A percentile compares a stretch with the other conserved stretches of the same genome.
These are phyloP conservation scores for Anoplolepis gracilipes DNA, from an alignment of 1,140 invertebrate genomes.

Conservation along the genomic window DNA sequence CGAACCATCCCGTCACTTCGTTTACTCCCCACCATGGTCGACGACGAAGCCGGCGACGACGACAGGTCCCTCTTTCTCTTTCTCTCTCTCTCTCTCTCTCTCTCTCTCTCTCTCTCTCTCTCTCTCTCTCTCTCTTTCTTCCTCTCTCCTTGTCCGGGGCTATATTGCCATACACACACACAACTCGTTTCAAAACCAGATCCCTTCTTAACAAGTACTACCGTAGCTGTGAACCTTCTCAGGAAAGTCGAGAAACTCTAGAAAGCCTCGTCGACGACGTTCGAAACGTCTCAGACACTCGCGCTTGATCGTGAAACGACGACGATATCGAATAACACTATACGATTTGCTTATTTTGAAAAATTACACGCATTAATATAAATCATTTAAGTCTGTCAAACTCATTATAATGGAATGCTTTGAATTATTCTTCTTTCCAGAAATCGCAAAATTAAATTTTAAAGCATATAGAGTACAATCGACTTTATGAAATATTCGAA, in stretches of 20 bases:
- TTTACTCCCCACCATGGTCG: conserved; percentile 40
- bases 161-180: conserved; percentile 30
- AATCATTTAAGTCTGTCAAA: neutral
- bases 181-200: conserved; percentile 73
- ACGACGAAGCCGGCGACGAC: conserved; percentile 46
- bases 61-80: conserved; percentile 52
- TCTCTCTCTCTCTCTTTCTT: too few species aligned
- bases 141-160: too few species aligned
- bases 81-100: too few species aligned
- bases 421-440: neutral
- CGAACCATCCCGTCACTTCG: conserved; percentile 79
- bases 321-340: neutral
- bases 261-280: conserved; percentile 45
- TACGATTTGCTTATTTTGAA: conserved; percentile 34
- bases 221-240: neutral
- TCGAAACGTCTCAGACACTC: neutral
- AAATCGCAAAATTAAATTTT: neutral
- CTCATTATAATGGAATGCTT: neutral
- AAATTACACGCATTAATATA: neutral
- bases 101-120: too few species aligned
- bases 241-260: conserved; percentile 69
- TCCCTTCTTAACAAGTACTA: conserved; percentile 58
- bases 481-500: neutral
- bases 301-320: conserved; percentile 15
- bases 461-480: neutral